A percentile compares a stretch with the other conserved stretches of the same genome.
These are phyloP conservation scores for Tinamus guttatus DNA, from an alignment of 2,113 vertebrate genomes.

Conservation along the genomic window DNA sequence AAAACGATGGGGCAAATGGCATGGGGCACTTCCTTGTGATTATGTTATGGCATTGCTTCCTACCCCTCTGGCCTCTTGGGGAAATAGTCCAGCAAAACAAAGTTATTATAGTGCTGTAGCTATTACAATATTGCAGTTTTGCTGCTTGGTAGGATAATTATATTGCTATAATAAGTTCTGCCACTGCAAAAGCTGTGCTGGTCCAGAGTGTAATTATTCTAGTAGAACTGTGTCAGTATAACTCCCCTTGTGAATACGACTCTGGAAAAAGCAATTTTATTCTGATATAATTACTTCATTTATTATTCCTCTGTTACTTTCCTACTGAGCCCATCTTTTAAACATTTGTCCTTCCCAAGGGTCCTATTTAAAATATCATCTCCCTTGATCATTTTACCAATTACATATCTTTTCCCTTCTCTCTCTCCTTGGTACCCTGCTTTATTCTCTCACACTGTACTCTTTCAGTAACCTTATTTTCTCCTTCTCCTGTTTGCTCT, in stretches of 20 bases:
- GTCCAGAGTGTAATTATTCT: slow-evolving; percentile 54
- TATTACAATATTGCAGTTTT: slow-evolving; percentile 34
- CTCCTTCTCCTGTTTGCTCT: neutral
- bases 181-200: slow-evolving; percentile 25
- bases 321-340: slow-evolving; percentile 47
- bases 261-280: slow-evolving; percentile 58
- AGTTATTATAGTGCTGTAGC: slow-evolving; percentile 10
- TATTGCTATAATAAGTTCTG: slow-evolving; percentile 53
- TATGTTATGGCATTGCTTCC: neutral
- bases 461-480: neutral
- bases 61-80: neutral
- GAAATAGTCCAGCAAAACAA: slow-evolving; percentile 4
- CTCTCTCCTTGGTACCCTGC: neutral
- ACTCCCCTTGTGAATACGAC: slow-evolving; percentile 31
- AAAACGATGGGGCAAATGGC: neutral
- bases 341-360: slow-evolving; percentile 42
- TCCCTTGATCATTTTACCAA: slow-evolving; percentile 57
- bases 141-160: slow-evolving; percentile 34
- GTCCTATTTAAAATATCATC: slow-evolving; percentile 52
- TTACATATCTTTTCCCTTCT: neutral
- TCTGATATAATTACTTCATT: slow-evolving; percentile 59
- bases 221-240: slow-evolving; percentile 30
- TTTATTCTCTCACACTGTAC: neutral
- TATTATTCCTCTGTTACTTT: slow-evolving; percentile 63
- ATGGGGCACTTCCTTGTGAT: neutral